phyloP scores from a whole-genome alignment of 2,888 invertebrate species.

The Charanyca ferruginea region DNA sequence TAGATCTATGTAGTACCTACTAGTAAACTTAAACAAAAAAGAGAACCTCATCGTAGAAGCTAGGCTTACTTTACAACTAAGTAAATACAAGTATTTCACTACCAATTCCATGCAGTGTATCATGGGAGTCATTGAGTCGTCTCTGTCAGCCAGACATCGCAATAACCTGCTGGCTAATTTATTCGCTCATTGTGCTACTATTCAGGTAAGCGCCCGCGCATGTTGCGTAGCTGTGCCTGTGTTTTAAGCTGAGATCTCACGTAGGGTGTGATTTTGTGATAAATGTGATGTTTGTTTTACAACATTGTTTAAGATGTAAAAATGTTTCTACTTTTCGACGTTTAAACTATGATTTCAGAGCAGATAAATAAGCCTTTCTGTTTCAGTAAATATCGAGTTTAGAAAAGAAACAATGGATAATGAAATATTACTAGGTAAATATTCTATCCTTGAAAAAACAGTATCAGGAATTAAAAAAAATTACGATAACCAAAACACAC shows the following conservation, averaged over 20 bases:
- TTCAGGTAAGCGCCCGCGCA: conserved; percentile 58
- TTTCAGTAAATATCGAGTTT: no score
- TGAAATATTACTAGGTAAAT: no score
- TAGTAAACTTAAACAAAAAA: no score
- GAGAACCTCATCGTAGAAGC: neutral
- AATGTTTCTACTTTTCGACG: no score
- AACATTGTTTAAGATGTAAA: no score
- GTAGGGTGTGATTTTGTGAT: conserved; percentile 2
- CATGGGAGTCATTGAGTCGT: conserved; percentile 72
- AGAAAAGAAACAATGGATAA: no score
- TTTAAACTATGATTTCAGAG: no score
- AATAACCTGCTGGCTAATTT: conserved; percentile 75
- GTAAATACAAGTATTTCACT: conserved; percentile 51
- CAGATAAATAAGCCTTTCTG: no score
- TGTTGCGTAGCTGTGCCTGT: conserved; percentile 13
- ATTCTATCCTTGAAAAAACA: no score
- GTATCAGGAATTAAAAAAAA: no score
- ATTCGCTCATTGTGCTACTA: conserved; percentile 74
- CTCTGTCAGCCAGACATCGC: conserved; percentile 70
- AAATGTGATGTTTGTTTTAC: neutral
- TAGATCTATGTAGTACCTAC: no score
- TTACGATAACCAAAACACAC: no score
- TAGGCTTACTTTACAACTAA: conserved; percentile 35
- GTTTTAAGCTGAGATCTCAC: conserved; percentile 35
- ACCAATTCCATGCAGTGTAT: conserved; percentile 46